These are phyloP conservation scores for Cyrtonyx montezumae DNA, from an alignment of 2,113 vertebrate species.

Conservation along the genomic window DNA sequence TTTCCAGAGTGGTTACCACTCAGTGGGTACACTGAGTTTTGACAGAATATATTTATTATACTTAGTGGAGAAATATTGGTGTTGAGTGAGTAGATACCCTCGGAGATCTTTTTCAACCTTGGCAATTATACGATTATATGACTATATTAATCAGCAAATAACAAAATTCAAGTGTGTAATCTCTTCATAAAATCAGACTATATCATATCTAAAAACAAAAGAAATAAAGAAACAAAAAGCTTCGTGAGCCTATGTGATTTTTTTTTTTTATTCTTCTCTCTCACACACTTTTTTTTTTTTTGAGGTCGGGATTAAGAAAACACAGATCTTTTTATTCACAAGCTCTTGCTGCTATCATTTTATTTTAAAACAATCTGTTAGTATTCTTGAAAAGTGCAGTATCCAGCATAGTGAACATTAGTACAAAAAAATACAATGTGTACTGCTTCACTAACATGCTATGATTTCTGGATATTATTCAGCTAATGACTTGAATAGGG, in stretches of 20 bases:
- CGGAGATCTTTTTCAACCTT: too few relatives aligned
- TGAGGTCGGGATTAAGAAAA: background rate
- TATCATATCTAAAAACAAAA: background rate
- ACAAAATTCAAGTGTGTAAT: background rate
- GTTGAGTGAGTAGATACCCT: too few relatives aligned
- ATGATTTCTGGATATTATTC: background rate
- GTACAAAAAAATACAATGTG: background rate
- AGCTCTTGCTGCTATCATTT: background rate
- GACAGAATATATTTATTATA: background rate
- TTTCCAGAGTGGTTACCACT: background rate
- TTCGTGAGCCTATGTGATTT: background rate
- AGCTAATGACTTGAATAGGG: background rate
- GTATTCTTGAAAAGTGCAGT: background rate
- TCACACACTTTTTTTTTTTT: background rate
- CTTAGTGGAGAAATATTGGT: too few relatives aligned
- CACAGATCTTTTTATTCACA: background rate
- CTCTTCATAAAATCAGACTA: background rate
- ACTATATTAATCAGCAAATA: background rate
- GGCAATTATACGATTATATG: too few relatives aligned
- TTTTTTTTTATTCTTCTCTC: background rate
- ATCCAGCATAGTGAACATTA: background rate
- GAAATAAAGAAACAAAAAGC: too few relatives aligned
- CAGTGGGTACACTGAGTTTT: background rate
- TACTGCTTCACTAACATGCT: accelerated
- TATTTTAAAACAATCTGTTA: background rate